Conservation (phyloP, 2,113 vertebrate species). For the Syngnathus scovelli region DNA sequence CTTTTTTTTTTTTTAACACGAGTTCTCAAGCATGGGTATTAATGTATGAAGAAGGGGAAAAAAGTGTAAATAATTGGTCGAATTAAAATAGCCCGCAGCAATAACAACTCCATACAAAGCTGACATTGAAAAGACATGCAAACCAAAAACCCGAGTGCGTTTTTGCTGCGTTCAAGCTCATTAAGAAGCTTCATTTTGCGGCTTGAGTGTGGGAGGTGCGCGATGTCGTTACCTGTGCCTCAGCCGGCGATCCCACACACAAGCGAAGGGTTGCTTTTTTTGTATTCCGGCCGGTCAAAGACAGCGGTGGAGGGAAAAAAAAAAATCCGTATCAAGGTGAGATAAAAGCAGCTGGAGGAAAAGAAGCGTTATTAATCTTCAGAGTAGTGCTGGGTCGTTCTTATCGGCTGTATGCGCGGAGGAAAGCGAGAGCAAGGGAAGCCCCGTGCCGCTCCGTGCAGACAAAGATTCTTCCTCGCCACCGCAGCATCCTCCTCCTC, state of each 20-base stretch:
- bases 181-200: constrained; percentile 41
- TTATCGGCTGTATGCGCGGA: constrained; percentile 43
- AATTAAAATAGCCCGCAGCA: constrained; percentile 25
- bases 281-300: constrained; percentile 50
- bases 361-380: constrained; percentile 39
- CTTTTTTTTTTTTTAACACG: background rate
- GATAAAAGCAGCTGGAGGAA: constrained; percentile 22
- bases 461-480: constrained; percentile 64
- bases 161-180: constrained; percentile 24
- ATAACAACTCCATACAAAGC: constrained; percentile 25
- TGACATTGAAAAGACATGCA: constrained; percentile 42
- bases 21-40: constrained; percentile 12
- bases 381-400: constrained; percentile 20
- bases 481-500: constrained; percentile 49
- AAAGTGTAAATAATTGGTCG: constrained; percentile 43
- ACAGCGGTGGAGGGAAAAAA: constrained; percentile 26
- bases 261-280: constrained; percentile 19
- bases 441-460: constrained; percentile 47
- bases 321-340: constrained; percentile 6
- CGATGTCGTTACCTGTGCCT: constrained; percentile 64
- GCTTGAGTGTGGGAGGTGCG: constrained; percentile 50
- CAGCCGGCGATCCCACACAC: constrained; percentile 65
- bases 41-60: constrained; percentile 2
- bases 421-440: constrained; percentile 42
- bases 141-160: constrained; percentile 10